A percentile compares a stretch with the other conserved stretches of the same genome.
Conservation (phyloP, 2,888 invertebrate species). For the Petrolisthes cinctipes region DNA sequence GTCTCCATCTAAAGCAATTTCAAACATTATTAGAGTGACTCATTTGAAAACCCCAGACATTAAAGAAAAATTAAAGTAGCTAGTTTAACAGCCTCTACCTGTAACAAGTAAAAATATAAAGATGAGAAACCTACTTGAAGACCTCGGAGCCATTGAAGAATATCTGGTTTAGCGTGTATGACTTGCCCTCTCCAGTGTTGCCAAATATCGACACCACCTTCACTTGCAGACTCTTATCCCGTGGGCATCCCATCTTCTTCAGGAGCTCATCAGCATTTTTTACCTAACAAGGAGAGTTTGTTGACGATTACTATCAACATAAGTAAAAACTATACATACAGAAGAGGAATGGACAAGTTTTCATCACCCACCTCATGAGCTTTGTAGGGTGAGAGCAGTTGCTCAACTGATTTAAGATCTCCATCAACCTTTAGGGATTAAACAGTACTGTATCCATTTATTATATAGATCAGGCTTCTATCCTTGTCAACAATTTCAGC, state of each 20-base stretch:
- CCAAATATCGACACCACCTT: slow-evolving; percentile 88
- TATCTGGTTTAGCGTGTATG: slow-evolving; percentile 81
- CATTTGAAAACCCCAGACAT: neutral
- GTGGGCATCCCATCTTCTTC: slow-evolving; percentile 71
- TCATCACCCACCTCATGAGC: too few species aligned
- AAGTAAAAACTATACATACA: too few species aligned
- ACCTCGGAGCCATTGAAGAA: slow-evolving; percentile 78
- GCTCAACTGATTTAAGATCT: too few species aligned
- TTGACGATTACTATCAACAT: too few species aligned
- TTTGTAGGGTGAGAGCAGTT: too few species aligned
- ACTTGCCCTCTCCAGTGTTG: slow-evolving; percentile 87
- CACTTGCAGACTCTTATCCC: slow-evolving; percentile 72
- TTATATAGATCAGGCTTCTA: too few species aligned
- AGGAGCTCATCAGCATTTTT: slow-evolving; percentile 74
- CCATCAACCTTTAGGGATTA: too few species aligned
- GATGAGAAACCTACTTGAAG: slow-evolving; percentile 70
- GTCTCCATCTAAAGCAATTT: too few species aligned
- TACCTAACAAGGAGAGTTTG: slow-evolving; percentile 68
- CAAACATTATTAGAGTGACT: too few species aligned
- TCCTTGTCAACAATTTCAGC: too few species aligned
- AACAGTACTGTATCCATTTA: too few species aligned
- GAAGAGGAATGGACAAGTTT: too few species aligned
- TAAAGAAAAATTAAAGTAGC: neutral
- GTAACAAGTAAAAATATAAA: neutral
- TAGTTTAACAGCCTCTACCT: neutral